Evolutionary conservation across 2,888 invertebrate species (phyloP), one percentile per base, ranked within the genome.

Genomic region (Dioctria rufipes): DNA sequence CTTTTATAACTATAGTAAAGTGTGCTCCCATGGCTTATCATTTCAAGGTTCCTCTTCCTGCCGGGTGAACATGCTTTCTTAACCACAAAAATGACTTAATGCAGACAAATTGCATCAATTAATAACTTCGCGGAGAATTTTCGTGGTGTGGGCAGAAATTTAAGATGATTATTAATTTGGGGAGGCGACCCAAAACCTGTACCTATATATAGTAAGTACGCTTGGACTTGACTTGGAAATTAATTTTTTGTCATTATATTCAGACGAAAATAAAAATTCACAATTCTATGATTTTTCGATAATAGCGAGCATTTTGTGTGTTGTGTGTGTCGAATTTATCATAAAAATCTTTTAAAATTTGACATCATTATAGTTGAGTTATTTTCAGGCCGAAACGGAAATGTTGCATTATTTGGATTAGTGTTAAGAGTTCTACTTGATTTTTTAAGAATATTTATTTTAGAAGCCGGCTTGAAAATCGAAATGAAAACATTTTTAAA

Each of bases 21-120:
- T 25, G 25, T 25, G 1, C 25, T 25, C 25, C 25, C 25, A n/a
- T 13, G 4, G n/a, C 3, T 6, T 67, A 8, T 46, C 25, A 67
- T 13, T 37, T 25, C 6, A 49, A 6, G 67, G 8, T 25, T 40
- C 46, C 49, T 46, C 25, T 25, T 25, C 25, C 25, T 25, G 25
- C 25, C 49, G 11, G 37, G 43, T 25, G 67, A 67, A 67, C 46
- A 67, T 5, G 49, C 46, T 46, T 40, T 67, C 49, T 67, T 46
- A 11, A 4, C 3, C 39, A 69, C 25, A 3, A 3, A 3, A 46
- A 9, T 5, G 11, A 11, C 3, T 54, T n/a, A 69, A 37, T 69
- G 40, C 54, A 69, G 51, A 69, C 69, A 54, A 69, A 51, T 69
- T 51, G 11, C 37, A 69, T 13, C 39, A 69, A 69, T 51, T 69